These are phyloP conservation scores for Pluvialis apricaria DNA, from an alignment of 2,113 vertebrate species.

Conservation along the genomic window DNA sequence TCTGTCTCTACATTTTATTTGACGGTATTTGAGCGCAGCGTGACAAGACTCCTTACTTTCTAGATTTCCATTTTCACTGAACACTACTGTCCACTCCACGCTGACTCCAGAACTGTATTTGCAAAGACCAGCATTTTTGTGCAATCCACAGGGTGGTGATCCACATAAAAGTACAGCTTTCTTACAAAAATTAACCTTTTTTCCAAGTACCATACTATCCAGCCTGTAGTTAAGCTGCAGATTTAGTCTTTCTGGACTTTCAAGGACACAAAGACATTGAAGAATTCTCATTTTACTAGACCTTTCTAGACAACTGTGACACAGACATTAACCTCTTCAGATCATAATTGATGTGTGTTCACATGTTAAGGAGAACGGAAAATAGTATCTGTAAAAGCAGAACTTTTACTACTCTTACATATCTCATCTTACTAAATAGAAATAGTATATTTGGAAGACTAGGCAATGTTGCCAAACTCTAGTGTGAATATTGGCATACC, in stretches of 20 bases:
- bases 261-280: neutral
- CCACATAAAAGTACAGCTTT: neutral
- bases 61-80: neutral
- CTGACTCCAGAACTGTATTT: neutral
- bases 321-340: neutral
- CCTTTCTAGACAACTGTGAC: neutral
- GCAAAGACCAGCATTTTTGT: neutral
- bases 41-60: neutral
- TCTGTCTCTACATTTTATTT: neutral
- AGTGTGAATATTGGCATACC: neutral
- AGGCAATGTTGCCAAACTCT: neutral
- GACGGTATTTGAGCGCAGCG: neutral
- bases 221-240: neutral
- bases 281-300: neutral
- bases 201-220: neutral
- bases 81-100: neutral
- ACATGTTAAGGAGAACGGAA: neutral
- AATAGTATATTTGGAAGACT: neutral
- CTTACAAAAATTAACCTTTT: neutral
- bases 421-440: neutral
- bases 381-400: neutral
- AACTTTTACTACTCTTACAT: neutral
- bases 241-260: neutral
- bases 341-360: neutral
- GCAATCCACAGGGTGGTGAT: neutral